phyloP scores from a whole-genome alignment of 2,888 invertebrate species.

The Pycnomerus fuliginosus region DNA sequence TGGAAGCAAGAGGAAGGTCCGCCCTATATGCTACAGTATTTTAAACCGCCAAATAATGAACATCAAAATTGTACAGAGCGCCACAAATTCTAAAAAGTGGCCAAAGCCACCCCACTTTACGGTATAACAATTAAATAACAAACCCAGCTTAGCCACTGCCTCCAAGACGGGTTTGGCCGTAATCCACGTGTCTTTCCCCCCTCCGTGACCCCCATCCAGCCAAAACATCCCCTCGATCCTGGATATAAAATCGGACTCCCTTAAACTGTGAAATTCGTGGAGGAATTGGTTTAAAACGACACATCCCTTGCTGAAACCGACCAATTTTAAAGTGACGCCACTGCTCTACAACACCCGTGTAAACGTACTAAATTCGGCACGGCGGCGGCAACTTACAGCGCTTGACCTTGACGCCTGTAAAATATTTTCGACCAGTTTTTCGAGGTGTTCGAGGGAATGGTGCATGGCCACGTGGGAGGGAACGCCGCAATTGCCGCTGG shows the following conservation, averaged over 20 bases:
- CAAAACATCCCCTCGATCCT: conserved; percentile 79
- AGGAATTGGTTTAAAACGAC: conserved; percentile 89
- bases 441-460: conserved; percentile 71
- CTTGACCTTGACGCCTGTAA: too few relatives aligned
- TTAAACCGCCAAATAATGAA: too few relatives aligned
- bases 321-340: conserved; percentile 64
- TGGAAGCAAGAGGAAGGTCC: background rate
- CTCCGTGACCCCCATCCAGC: conserved; percentile 91
- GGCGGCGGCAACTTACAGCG: too few relatives aligned
- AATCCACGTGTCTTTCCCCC: conserved; percentile 85
- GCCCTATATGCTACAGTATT: background rate
- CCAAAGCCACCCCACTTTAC: too few relatives aligned
- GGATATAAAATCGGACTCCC: conserved; percentile 64
- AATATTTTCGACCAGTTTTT: conserved; percentile 61
- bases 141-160: conserved; percentile 71
- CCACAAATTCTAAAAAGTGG: too few relatives aligned
- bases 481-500: conserved; percentile 76
- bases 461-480: conserved; percentile 76
- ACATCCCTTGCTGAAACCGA: conserved; percentile 93
- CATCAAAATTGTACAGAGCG: too few relatives aligned
- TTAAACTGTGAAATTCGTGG: conserved; percentile 77
- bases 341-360: too few relatives aligned
- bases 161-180: conserved; percentile 72
- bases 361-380: conserved; percentile 33
- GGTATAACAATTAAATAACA: conserved; percentile 34